Percentiles rank a stretch among this genome's conserved stretches.
phyloP scores from a whole-genome alignment of 2,113 vertebrate genomes.

The Heterotilapia buettikoferi region DNA sequence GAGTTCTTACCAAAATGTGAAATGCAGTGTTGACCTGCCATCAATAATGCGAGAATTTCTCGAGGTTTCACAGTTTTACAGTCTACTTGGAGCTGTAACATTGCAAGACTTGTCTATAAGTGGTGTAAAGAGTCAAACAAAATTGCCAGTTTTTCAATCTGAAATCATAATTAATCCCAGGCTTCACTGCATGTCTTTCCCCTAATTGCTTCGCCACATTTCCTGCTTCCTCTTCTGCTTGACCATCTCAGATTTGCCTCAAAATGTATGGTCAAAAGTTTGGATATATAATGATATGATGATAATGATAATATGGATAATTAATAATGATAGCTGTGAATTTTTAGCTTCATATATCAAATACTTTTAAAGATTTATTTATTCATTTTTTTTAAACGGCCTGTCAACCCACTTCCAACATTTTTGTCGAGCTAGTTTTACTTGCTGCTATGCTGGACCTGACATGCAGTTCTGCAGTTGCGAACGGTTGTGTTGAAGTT shows the following conservation, averaged over 20 bases:
- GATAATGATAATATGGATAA: neutral
- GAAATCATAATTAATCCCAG: neutral
- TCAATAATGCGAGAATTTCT: neutral
- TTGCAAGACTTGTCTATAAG: neutral
- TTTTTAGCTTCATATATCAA: neutral
- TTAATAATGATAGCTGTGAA: neutral
- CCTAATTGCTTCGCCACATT: neutral
- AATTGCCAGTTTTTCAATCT: neutral
- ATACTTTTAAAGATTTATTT: neutral
- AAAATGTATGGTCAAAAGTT: neutral
- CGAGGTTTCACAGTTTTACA: neutral
- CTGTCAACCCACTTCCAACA: neutral
- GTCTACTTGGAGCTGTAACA: neutral
- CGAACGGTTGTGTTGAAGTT: neutral
- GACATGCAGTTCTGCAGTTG: neutral
- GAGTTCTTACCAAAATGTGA: neutral
- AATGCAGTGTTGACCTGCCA: neutral
- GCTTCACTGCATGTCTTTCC: neutral
- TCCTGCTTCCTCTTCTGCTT: neutral
- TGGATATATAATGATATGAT: neutral
- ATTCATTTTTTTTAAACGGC: fast-evolving
- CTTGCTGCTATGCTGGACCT: neutral
- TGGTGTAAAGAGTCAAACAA: neutral
- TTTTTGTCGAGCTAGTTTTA: neutral
- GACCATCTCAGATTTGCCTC: neutral